These are phyloP conservation scores for Trissoscelio sp. DNA, from an alignment of 2,888 invertebrate genomes.

Conservation along the genomic window DNA sequence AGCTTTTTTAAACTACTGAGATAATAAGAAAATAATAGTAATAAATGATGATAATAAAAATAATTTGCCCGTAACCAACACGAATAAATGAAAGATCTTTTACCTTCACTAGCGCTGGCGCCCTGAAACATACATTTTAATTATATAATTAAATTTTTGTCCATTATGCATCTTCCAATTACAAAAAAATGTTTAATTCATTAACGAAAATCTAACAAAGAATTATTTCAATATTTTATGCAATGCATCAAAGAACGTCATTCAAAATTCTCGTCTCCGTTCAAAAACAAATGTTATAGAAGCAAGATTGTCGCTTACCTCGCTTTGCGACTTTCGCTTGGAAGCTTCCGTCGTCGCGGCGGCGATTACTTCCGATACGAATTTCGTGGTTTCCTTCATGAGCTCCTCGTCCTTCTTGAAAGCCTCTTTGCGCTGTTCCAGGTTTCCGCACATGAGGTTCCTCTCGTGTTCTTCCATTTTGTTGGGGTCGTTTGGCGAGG, in stretches of 20 bases:
- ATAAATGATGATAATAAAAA: slow-evolving; percentile 31
- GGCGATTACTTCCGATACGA: slow-evolving; percentile 84
- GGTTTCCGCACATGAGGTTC: slow-evolving; percentile 72
- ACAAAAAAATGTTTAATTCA: too few relatives aligned
- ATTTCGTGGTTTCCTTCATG: slow-evolving; percentile 83
- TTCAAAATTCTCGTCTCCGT: too few relatives aligned
- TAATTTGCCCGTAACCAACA: slow-evolving; percentile 35
- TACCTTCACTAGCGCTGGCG: slow-evolving; percentile 77
- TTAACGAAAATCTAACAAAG: too few relatives aligned
- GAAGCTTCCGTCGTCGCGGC: slow-evolving; percentile 83
- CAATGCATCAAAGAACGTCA: too few relatives aligned
- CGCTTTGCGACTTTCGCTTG: slow-evolving; percentile 77
- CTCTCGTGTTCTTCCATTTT: slow-evolving; percentile 78
- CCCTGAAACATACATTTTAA: slow-evolving; percentile 74
- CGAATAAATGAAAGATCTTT: slow-evolving; percentile 54
- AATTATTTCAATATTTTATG: neutral
- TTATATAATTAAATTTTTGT: too few relatives aligned
- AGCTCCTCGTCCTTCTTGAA: slow-evolving; percentile 83
- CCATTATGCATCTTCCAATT: too few relatives aligned
- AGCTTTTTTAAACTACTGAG: slow-evolving; percentile 40
- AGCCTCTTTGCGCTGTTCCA: slow-evolving; percentile 81
- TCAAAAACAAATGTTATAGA: neutral
- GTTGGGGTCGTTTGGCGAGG: slow-evolving; percentile 76
- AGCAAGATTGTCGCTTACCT: slow-evolving; percentile 72
- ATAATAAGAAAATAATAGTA: slow-evolving; percentile 27